Base-by-base conservation (phyloP, 2,113 vertebrate species). In the Thryonomys swinderianus region DNA sequence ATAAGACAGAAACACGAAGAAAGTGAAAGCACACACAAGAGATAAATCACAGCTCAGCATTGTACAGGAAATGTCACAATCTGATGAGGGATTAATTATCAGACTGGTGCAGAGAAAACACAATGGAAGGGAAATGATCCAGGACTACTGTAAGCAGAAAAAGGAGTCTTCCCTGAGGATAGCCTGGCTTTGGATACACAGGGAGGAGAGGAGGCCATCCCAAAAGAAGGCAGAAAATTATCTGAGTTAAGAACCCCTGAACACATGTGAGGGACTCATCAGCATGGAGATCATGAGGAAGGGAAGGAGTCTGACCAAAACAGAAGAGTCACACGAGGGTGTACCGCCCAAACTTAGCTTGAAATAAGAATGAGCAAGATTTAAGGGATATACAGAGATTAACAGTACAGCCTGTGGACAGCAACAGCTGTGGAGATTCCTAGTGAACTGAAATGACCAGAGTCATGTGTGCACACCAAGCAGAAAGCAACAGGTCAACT, bases 11-110 rank as follows among this genome's bases (percentile, higher is more conserved):
- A 90, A 62, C 25, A n/a, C 5, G 40, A 93, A 16, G 20, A 45
- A 88, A 64, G 78, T 37, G 53, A 81, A 96, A 53, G 74, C 78
- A 79, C 23, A 57, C 9, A 76, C 21, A 69, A 86, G 57, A 92
- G 92, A 78, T 37, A 88, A 94, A 85, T 40, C 82, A 76, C 40
- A 90, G 67, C 73, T 53, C 64, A 16, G 3, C 21, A 30, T n/a
- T 53, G 32, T 27, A 59, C 13, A 53, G 83, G 84, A 96, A 92
- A 53, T 57, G 61, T 88, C 87, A 84, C 10, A 5, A 83, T 64
- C 14, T 59, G 57, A 18, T 23, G 59, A 11, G 11, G 79, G 90
- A 96, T 85, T 59, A 93, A 95, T 74, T 69, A 45, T 34, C 71
- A 83, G 67, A 32, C 2, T 1, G 1, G 62, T 62, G 23, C 27